These are phyloP conservation scores for Nematopogon swammerdamellus DNA, from an alignment of 2,888 invertebrate genomes.

Conservation along the genomic window DNA sequence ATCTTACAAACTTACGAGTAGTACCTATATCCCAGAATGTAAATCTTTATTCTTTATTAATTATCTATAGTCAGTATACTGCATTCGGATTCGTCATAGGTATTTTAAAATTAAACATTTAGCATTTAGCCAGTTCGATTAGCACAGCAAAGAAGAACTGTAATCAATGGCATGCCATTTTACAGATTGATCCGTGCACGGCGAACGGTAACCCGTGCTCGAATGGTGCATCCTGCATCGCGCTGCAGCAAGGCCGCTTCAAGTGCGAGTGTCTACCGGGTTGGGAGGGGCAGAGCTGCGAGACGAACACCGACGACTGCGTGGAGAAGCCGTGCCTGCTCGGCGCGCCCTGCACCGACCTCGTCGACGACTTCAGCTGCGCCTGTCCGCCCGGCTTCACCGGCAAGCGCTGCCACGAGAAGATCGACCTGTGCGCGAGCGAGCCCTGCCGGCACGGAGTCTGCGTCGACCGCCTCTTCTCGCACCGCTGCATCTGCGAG, in stretches of 20 bases:
- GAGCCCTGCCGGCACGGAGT: slow-evolving; percentile 92
- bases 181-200: slow-evolving; percentile 83
- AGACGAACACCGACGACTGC: slow-evolving; percentile 91
- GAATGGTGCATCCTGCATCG: slow-evolving; percentile 86
- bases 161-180: too few species aligned
- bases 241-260: slow-evolving; percentile 87
- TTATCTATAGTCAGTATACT: too few species aligned
- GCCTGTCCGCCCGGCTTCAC: slow-evolving; percentile 92
- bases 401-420: slow-evolving; percentile 93
- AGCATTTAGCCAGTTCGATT: too few species aligned
- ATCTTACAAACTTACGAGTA: too few species aligned
- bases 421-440: slow-evolving; percentile 87
- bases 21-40: too few species aligned
- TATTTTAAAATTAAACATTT: too few species aligned
- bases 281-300: slow-evolving; percentile 96
- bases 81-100: too few species aligned
- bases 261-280: slow-evolving; percentile 95
- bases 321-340: slow-evolving; percentile 88
- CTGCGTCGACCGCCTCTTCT: slow-evolving; percentile 86
- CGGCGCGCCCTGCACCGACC: slow-evolving; percentile 89
- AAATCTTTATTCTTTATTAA: too few species aligned
- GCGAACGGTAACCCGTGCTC: slow-evolving; percentile 88
- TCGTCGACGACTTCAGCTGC: slow-evolving; percentile 92
- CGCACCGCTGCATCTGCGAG: slow-evolving; percentile 85
- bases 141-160: too few species aligned